Percentiles rank a stretch among this genome's conserved stretches.
Evolutionary conservation across 1,140 invertebrate genomes (phyloP).

Genomic region (Rhagoletis pomonella): DNA sequence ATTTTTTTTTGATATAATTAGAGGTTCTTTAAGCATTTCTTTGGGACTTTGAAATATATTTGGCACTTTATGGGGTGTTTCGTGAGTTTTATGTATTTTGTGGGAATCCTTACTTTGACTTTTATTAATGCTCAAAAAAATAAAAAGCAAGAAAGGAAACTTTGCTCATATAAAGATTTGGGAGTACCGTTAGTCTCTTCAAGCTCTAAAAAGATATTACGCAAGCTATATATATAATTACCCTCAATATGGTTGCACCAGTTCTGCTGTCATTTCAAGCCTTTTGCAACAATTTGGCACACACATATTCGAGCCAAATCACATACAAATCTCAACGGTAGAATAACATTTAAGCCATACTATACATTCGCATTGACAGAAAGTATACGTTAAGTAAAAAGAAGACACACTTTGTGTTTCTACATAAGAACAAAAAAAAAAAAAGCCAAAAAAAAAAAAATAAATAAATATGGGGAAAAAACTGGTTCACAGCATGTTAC

Average conservation of each 20-base stretch:
- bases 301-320: background rate
- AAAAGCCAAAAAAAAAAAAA: background rate
- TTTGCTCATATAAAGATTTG: too few species aligned
- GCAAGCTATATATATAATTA: background rate
- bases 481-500: conserved; percentile 39
- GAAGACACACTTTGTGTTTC: background rate
- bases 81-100: too few species aligned
- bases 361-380: background rate
- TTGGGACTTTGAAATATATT: too few species aligned
- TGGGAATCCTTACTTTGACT: too few species aligned
- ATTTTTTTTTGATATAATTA: too few species aligned
- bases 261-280: conserved; percentile 6
- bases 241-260: background rate
- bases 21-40: too few species aligned
- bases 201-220: too few species aligned
- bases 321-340: background rate
- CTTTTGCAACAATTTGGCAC: conserved; percentile 13
- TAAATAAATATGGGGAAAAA: conserved; percentile 9
- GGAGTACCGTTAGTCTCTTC: too few species aligned
- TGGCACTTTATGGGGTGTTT: too few species aligned
- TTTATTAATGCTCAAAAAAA: too few species aligned
- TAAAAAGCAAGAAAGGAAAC: too few species aligned
- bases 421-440: background rate
- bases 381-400: conserved; percentile 3
- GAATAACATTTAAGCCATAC: background rate